Percentiles rank a stretch among this genome's conserved stretches.
Evolutionary conservation across 2,113 vertebrate genomes (phyloP).

Genomic region (Narcine bancroftii): DNA sequence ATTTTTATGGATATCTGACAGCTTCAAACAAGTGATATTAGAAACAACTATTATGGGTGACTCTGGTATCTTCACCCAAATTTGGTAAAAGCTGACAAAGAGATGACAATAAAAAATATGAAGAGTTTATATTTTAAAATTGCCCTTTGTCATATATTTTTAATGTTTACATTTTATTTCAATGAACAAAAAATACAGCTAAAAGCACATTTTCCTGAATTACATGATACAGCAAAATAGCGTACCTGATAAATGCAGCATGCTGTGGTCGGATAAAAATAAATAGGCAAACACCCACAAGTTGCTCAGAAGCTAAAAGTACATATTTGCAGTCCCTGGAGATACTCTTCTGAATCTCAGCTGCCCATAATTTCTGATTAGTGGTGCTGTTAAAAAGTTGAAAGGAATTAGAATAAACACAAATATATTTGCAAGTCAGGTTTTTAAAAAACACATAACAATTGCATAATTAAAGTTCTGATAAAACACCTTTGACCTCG

Average conservation of each 20-base stretch:
- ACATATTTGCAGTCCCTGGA: constrained; percentile 93
- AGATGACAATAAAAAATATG: not conserved
- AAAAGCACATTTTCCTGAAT: not conserved
- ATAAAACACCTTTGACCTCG: not conserved
- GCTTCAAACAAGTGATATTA: not conserved
- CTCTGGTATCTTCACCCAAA: not conserved
- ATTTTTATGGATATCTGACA: not conserved
- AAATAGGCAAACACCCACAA: constrained; percentile 94
- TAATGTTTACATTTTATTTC: not conserved
- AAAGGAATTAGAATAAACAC: not conserved
- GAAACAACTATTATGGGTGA: not conserved
- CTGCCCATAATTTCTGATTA: constrained; percentile 96
- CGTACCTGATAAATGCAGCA: constrained; percentile 88
- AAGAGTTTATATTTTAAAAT: not conserved
- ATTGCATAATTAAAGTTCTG: not conserved
- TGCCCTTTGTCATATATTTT: not conserved
- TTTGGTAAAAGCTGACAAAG: not conserved
- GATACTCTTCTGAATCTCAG: constrained; percentile 88
- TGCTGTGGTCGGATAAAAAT: constrained; percentile 94
- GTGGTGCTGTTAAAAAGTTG: constrained; percentile 71
- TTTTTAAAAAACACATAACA: not conserved
- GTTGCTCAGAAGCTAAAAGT: constrained; percentile 88
- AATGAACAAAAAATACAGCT: not conserved
- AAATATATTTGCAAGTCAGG: not conserved
- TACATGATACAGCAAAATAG: constrained; percentile 28